phyloP scores from a whole-genome alignment of 2,888 invertebrate genomes.

The Pristionchus maxplancki region DNA sequence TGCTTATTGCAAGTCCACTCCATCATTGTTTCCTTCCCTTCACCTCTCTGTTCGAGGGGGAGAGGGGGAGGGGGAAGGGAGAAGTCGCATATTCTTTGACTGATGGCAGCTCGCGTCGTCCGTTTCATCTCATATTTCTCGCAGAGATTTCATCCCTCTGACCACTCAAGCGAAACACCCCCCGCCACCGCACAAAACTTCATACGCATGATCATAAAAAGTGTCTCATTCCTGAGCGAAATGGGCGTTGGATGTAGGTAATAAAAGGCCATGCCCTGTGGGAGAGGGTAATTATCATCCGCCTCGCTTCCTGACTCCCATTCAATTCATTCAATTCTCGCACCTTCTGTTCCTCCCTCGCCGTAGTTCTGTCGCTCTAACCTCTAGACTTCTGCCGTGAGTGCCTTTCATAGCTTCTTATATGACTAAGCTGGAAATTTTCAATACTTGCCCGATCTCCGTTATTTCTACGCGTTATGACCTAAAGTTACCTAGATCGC shows the following conservation, averaged over 20 bases:
- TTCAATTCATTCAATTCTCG: conserved; percentile 23
- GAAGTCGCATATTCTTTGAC: conserved; percentile 37
- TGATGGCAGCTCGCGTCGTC: conserved; percentile 9
- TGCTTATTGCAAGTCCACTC: conserved; percentile 32
- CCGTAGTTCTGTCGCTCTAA: neutral
- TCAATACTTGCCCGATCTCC: no score
- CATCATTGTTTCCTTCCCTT: conserved; percentile 32
- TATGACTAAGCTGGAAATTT: no score
- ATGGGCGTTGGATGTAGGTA: conserved; percentile 27
- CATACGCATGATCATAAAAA: neutral
- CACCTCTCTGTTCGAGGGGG: conserved; percentile 3
- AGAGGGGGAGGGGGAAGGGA: neutral
- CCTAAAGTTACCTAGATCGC: no score
- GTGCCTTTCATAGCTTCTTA: neutral
- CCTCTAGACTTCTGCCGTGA: neutral
- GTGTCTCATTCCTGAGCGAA: neutral
- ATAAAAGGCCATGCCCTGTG: neutral
- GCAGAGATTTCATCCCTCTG: conserved; percentile 40
- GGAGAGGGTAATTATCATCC: conserved; percentile 11
- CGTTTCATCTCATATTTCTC: conserved; percentile 51
- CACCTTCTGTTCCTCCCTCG: conserved; percentile 15
- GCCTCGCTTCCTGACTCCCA: neutral
- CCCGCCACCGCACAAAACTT: neutral
- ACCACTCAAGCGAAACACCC: conserved; percentile 1
- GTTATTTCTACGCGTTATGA: no score